A percentile compares a stretch with the other conserved stretches of the same genome.
Evolutionary conservation across 2,888 invertebrate genomes (phyloP).

Genomic region (Drosophila paracracens): DNA sequence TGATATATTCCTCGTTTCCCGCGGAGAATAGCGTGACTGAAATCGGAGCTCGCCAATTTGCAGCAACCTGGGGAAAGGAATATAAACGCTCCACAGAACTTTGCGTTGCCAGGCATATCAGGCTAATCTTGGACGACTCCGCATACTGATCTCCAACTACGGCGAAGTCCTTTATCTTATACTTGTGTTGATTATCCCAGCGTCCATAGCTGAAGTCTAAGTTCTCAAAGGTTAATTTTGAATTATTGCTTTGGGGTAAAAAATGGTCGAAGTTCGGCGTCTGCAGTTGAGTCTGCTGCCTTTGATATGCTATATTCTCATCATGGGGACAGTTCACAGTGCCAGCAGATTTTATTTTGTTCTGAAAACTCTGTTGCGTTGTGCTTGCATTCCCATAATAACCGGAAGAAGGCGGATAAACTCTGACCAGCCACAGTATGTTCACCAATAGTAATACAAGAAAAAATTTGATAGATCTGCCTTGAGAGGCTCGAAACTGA

Average conservation of each 20-base stretch:
- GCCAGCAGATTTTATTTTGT: constrained; percentile 6
- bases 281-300: constrained; percentile 22
- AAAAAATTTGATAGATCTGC: constrained; percentile 53
- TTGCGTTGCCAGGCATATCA: constrained; percentile 93
- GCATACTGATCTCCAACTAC: constrained; percentile 88
- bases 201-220: constrained; percentile 89
- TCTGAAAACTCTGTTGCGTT: constrained; percentile 1
- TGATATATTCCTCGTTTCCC: constrained; percentile 91
- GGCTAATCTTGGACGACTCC: constrained; percentile 76
- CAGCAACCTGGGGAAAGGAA: constrained; percentile 91
- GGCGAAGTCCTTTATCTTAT: constrained; percentile 90
- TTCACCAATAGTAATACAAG: constrained; percentile 54
- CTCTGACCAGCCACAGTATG: constrained; percentile 60
- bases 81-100: constrained; percentile 93
- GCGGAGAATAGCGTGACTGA: constrained; percentile 93
- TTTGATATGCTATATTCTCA: constrained; percentile 29
- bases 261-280: constrained; percentile 23
- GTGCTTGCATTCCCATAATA: constrained; percentile 20
- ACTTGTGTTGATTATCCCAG: constrained; percentile 90
- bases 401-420: constrained; percentile 52
- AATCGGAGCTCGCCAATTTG: constrained; percentile 94
- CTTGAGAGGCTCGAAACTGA: constrained; percentile 53
- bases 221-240: constrained; percentile 85
- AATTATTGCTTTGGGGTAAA: constrained; percentile 25
- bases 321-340: constrained; percentile 42